A percentile compares a stretch with the other conserved stretches of the same genome.
phyloP scores from a whole-genome alignment of 2,888 invertebrate genomes.

The Apotomis betuletana region DNA sequence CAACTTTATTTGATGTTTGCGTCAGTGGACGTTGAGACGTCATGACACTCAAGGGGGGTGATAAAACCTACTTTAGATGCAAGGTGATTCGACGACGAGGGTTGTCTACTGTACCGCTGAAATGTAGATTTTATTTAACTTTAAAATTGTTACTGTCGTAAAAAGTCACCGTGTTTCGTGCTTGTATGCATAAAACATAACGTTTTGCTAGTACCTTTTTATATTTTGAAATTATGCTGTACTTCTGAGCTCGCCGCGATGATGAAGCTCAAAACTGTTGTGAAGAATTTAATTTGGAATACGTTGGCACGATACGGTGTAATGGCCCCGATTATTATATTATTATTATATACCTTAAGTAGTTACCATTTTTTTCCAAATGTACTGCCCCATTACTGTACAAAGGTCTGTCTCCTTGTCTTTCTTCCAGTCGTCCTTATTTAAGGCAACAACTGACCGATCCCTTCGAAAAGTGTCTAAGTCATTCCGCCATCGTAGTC shows the following conservation, averaged over 20 bases:
- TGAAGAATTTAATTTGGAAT: neutral
- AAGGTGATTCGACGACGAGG: constrained; percentile 46
- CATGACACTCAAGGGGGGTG: constrained; percentile 64
- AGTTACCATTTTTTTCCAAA: no score
- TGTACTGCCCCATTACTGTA: no score
- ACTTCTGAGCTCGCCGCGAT: neutral
- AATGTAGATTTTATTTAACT: constrained; percentile 41
- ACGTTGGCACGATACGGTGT: no score
- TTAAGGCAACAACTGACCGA: no score
- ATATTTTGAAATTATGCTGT: constrained; percentile 1
- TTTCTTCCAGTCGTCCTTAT: no score
- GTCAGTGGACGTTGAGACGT: constrained; percentile 62
- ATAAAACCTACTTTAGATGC: constrained; percentile 61
- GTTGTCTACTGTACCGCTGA: constrained; percentile 29
- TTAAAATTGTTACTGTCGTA: constrained; percentile 41
- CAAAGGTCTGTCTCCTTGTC: no score
- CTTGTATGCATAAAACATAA: constrained; percentile 29
- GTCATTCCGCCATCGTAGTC: no score
- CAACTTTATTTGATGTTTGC: constrained; percentile 82
- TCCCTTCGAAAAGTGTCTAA: no score
- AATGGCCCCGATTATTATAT: no score
- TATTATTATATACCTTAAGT: no score
- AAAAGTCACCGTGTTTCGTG: constrained; percentile 32
- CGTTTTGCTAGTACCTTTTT: constrained; percentile 16
- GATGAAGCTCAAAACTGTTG: neutral